Evolutionary conservation across 2,888 invertebrate genomes (phyloP).

Genomic region (Agrotis clavis): DNA sequence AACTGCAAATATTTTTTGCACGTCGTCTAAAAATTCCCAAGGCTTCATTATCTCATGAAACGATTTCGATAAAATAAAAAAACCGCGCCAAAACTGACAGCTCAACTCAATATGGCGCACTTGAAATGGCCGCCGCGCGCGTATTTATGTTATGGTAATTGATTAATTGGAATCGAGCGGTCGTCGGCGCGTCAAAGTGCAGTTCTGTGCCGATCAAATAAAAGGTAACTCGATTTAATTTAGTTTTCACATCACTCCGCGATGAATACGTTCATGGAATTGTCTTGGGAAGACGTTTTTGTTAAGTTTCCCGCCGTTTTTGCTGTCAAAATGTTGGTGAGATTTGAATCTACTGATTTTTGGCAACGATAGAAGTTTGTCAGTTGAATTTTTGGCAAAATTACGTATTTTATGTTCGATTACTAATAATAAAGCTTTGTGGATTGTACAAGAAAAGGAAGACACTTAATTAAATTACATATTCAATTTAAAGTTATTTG

Average conservation of each 20-base stretch:
- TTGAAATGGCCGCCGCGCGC: conserved; percentile 66
- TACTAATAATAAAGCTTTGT: background rate
- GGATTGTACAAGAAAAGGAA: background rate
- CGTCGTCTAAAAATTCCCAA: too few relatives aligned
- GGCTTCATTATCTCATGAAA: too few relatives aligned
- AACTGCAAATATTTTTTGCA: too few relatives aligned
- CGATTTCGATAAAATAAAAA: background rate
- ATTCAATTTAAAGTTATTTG: too few relatives aligned
- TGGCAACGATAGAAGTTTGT: conserved; percentile 1
- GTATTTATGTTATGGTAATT: conserved; percentile 72
- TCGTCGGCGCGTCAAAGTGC: conserved; percentile 70
- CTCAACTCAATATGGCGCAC: conserved; percentile 58
- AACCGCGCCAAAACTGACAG: conserved; percentile 50
- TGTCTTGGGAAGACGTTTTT: conserved; percentile 64
- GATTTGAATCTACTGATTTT: conserved; percentile 37
- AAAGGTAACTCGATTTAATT: conserved; percentile 60
- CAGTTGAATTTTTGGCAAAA: conserved; percentile 13
- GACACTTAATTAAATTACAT: too few relatives aligned
- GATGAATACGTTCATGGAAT: conserved; percentile 56
- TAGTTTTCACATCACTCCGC: conserved; percentile 60
- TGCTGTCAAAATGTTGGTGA: conserved; percentile 49
- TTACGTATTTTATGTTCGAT: background rate
- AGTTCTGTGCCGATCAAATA: conserved; percentile 65
- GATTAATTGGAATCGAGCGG: conserved; percentile 72
- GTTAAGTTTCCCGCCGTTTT: conserved; percentile 64